Conservation (phyloP, 2,888 invertebrate genomes). For the Pammene fasciana region DNA sequence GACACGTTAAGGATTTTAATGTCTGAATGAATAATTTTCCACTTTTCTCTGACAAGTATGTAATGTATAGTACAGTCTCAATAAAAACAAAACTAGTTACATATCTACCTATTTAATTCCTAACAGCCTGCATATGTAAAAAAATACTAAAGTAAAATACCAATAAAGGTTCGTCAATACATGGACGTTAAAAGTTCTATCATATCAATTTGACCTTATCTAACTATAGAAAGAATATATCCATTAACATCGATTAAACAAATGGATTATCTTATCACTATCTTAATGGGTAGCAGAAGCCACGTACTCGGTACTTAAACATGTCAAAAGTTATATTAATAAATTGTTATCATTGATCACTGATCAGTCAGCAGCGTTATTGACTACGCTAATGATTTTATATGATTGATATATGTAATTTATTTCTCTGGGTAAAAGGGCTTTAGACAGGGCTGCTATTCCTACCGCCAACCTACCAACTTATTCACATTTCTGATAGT, state of each 20-base stretch:
- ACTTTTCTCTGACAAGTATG: no score
- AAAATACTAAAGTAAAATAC: no score
- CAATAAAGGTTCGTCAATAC: background rate
- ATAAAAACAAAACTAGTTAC: no score
- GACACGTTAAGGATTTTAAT: no score
- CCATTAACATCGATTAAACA: conserved; percentile 23
- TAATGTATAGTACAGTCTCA: no score
- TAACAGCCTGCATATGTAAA: no score
- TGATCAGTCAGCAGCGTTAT: conserved; percentile 12
- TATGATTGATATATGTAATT: background rate
- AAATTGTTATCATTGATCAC: conserved; percentile 4
- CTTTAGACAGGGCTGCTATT: conserved; percentile 60
- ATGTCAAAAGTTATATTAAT: conserved; percentile 15
- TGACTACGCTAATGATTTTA: background rate
- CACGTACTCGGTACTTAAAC: conserved; percentile 9
- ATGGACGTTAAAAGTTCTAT: conserved; percentile 1
- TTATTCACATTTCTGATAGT: no score
- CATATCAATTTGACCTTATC: conserved; percentile 19
- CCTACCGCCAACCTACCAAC: background rate
- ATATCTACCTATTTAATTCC: no score
- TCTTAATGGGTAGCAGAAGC: conserved; percentile 22
- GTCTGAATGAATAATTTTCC: no score
- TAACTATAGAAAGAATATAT: conserved; percentile 10
- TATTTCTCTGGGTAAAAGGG: conserved; percentile 43
- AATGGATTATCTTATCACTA: conserved; percentile 24